Base-by-base conservation (phyloP, 2,797 vertebrate species). In the Gambelia wislizenii region DNA sequence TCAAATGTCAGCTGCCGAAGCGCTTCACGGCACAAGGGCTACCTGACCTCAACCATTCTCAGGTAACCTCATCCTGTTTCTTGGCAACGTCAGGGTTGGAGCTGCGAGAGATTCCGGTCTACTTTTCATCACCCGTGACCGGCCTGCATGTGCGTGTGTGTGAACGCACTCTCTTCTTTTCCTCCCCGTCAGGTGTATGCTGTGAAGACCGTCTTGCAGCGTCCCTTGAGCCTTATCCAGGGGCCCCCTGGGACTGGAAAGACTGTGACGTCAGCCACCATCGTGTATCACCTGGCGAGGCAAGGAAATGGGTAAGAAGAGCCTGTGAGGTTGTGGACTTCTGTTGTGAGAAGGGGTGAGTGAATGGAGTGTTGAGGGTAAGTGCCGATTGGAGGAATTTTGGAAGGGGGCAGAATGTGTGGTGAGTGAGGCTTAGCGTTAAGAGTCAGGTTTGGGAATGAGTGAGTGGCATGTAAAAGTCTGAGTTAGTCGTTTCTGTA, bases 1-100 rank as follows among this genome's bases (percentile, higher is more conserved):
- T 99, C 95, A 99, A 99, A 96, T 99, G 99, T 96, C 99, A 99
- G 97, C 97, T 99, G 92, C 99, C 99, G n/a, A 99, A 99, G 93
- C 99, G 99, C 91, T 99, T 99, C 96, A 99, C 99, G 22, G 99
- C 99, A 12, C 99, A 98, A 91, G 99, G 99, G 10, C 98, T 99
- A n/a, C 99, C 99, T 0, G 99, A 99, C 96, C 99, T 99, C 95
- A 99, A 99, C 96, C 99, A 99, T 95, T 99, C 99, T 67, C 99
- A 99, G 98, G 99, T 99, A 91, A 84, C 80, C n/a, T 75, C 22
- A 0, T 9, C 59, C 76, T 61, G 83, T 76, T 25, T 42, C 83
- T 10, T 3, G 39, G 0, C 70, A 54, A 0, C 1, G 0, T 0
- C 72, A 3, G 16, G 54, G 33, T 0, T 14, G 64, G 20, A 44